These are phyloP conservation scores for Tenthredo distinguenda DNA, from an alignment of 2,888 invertebrate species.

Conservation along the genomic window DNA sequence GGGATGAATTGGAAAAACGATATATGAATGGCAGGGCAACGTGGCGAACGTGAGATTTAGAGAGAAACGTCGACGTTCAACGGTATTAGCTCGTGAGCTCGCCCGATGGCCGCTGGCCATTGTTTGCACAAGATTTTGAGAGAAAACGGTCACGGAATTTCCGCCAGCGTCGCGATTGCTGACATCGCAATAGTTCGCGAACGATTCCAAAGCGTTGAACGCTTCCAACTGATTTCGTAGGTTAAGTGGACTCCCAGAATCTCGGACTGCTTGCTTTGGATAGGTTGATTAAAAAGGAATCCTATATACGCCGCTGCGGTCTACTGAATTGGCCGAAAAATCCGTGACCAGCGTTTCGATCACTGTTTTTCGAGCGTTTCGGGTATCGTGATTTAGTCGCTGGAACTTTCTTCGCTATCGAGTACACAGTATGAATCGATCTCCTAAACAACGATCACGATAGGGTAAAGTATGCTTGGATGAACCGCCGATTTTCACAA, in stretches of 20 bases:
- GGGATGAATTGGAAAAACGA: not conserved
- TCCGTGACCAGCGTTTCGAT: slow-evolving; percentile 20
- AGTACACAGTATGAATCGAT: not conserved
- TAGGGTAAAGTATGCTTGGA: not conserved
- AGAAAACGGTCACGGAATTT: slow-evolving; percentile 38
- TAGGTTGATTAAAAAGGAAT: slow-evolving; percentile 40
- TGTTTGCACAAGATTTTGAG: slow-evolving; percentile 42
- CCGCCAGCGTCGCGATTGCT: slow-evolving; percentile 34
- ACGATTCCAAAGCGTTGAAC: slow-evolving; percentile 39
- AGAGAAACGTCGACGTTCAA: slow-evolving; percentile 26
- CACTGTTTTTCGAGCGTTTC: not conserved
- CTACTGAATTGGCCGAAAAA: slow-evolving; percentile 17
- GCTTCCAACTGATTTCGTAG: slow-evolving; percentile 36
- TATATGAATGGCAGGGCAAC: slow-evolving; percentile 9
- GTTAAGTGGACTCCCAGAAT: slow-evolving; percentile 33
- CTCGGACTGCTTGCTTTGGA: slow-evolving; percentile 17
- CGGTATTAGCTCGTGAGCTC: slow-evolving; percentile 6
- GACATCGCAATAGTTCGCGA: slow-evolving; percentile 40
- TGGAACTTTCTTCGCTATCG: not conserved
- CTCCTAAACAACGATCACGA: not conserved
- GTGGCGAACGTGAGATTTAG: slow-evolving; percentile 34
- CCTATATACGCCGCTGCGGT: slow-evolving; percentile 18
- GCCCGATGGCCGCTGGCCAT: slow-evolving; percentile 29
- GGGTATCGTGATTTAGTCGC: not conserved
- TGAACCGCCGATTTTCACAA: not conserved